Base-by-base conservation (phyloP, 2,888 invertebrate species). In the Pterobdella sp. region DNA sequence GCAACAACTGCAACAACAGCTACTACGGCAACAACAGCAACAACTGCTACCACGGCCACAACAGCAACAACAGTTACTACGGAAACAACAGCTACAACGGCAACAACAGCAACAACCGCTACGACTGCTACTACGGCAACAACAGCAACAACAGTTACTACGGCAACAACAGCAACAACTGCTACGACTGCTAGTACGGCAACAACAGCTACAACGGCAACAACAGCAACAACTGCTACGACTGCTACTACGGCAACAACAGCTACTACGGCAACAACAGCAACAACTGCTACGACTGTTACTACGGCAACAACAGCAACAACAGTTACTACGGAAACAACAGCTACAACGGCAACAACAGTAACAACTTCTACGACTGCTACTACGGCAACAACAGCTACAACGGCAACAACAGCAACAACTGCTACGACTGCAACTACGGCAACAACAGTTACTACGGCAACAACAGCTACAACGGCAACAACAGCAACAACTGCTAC, bases 321-420 rank as follows among this genome's bases (percentile, higher is more conserved):
- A n/a, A 22, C 14, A n/a, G 3, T 1, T 35, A 18, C 37, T 31
- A 68, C 68, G 1, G 37, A 29, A 31, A 7, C 65, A 18, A 34
- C 34, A 68, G 10, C 35, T 37, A 36, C 1, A 4, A 1, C 71
- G 4, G 7, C 60, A 72, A 22, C 29, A 56, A 35, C n/a, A n/a
- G n/a, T n/a, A n/a, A n/a, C 34, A 63, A 71, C 71, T 7, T 29
- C 32, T n/a, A 34, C 18, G 31, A 1, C 56, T 32, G 31, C 68
- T 22, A 68, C 34, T 4, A 1, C 68, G 22, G 22, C 37, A 35
- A 65, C 65, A 65, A 32, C 29, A 10, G 26, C 10, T 60, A 71
- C 60, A 7, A 7, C 71, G 4, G 7, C 60, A 72, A 22, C 29
- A 56, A 35, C 60, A 72, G 14, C 29, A 56, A 35, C 34, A 63